Base-by-base conservation (phyloP, 1,140 invertebrate genomes). In the Odontomachus brunneus region DNA sequence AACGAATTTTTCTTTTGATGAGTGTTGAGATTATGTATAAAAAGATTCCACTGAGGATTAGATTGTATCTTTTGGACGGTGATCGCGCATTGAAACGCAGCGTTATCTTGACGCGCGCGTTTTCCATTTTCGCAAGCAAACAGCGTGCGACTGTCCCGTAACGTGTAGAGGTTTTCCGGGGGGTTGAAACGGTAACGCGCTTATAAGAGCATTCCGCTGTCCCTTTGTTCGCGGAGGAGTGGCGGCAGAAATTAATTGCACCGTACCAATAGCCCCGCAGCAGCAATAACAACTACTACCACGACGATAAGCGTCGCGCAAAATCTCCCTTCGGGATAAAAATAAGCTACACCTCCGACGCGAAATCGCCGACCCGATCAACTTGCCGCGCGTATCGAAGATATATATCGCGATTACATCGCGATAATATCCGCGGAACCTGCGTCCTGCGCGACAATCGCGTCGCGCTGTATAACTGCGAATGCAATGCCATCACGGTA, bases 381-480 rank as follows among this genome's bases (percentile, higher is more conserved):
- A 78, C 74, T 55, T 65, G 26, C n/a, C 12, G 72, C 67, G 49
- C 26, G 49, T 19, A 19, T 75, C 29, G n/a, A 24, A 51, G 53
- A 44, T 1, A 11, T 7, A 24, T 66, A 76, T 66, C 60, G 73
- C 59, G 26, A 51, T 53, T n/a, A 75, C 44, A 17, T 3, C 44
- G 73, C 3, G 33, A 65, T 65, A 76, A 76, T 38, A 24, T 49
- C 11, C 59, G 26, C 29, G 15, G 19, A 9, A 15, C 26, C 38
- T 11, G 14, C 26, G 62, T n/a, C n/a, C n/a, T n/a, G n/a, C n/a
- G n/a, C n/a, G 11, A n/a, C n/a, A 76, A 76, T 76, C 74, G 74
- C 19, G 49, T 75, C 48, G 51, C 17, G 33, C 59, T 81, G 17
- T 9, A 9, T 14, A 67, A 15, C 29, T 0, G 57, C 29, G 26